Base-by-base conservation (phyloP, 92 coral and sea anemone species). In the Anthopleura xanthogrammica region DNA sequence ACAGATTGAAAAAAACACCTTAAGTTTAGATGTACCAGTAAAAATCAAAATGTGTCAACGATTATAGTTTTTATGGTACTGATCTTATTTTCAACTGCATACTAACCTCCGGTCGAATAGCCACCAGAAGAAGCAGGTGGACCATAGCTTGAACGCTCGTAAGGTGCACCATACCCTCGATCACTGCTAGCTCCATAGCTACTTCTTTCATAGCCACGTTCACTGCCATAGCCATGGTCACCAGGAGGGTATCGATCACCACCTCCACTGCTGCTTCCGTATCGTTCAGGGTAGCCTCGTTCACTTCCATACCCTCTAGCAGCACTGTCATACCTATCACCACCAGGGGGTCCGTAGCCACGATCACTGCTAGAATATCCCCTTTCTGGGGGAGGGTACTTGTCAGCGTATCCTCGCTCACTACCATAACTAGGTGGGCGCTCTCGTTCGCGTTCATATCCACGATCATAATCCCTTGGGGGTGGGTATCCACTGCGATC, bases 371-470 rank as follows among this genome's bases (percentile, higher is more conserved):
- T 85, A 24, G 97, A 93, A 81, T 91, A 93, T 50, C 90, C 78
- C 76, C 97, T 92, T 20, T 87, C 87, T 57, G 88, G 97, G 2
- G 97, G 97, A 64, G 97, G 94, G 52, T 93, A 93, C 83, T 90
- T 93, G 50, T 78, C 90, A 73, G 71, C 88, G 85, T 84, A 77
- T 2, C 87, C 92, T 24, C 92, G 60, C 23, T 93, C 92, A 91
- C 83, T 89, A 43, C 81, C 78, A 62, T 93, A 93, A 65, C 88
- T 86, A 70, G 87, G 88, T n/a, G 91, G 91, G 24, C 94, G 64
- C 58, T 90, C 94, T 17, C 94, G 72, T 46, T 88, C 91, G 24
- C 94, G 94, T 10, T 91, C 94, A 68, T 85, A 82, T 76, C 89
- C 89, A 16, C 94, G 89, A 6, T 91, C 94, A 79, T 88, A 85